A percentile compares a stretch with the other conserved stretches of the same genome.
These are phyloP conservation scores for Plagodis dolabraria DNA, from an alignment of 2,888 invertebrate species.

Conservation along the genomic window DNA sequence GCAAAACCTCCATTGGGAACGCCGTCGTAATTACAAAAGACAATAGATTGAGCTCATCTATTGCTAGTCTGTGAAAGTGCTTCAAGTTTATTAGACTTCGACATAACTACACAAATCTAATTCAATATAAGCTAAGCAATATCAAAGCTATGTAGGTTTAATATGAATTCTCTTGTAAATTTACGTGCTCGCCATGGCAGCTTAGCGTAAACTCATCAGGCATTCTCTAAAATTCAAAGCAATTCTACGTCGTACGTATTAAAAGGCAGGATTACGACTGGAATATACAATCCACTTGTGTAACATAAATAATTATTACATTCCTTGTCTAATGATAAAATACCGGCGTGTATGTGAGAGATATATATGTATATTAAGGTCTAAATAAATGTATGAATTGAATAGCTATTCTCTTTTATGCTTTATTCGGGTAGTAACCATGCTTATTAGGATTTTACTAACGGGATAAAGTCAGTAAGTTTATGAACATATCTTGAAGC, in stretches of 20 bases:
- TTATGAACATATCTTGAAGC: too few relatives aligned
- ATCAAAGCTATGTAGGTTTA: constrained; percentile 9
- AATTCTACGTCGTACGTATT: neutral
- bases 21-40: constrained; percentile 3
- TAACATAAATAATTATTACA: too few relatives aligned
- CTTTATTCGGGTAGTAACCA: too few relatives aligned
- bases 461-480: too few relatives aligned
- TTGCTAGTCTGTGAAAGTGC: neutral
- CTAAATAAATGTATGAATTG: too few relatives aligned
- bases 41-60: constrained; percentile 7
- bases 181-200: neutral
- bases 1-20: too few relatives aligned
- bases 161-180: constrained; percentile 7
- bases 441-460: too few relatives aligned
- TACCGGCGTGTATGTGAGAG: neutral
- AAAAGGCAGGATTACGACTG: neutral
- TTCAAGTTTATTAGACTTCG: constrained; percentile 3
- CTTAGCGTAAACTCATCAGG: constrained; percentile 2
- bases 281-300: neutral
- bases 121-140: constrained; percentile 1
- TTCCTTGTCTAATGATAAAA: neutral
- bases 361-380: too few relatives aligned
- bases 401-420: too few relatives aligned
- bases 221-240: neutral
- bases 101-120: constrained; percentile 2